A percentile compares a stretch with the other conserved stretches of the same genome.
Evolutionary conservation across 2,888 invertebrate genomes (phyloP).

Genomic region (Euzophera pinguis): DNA sequence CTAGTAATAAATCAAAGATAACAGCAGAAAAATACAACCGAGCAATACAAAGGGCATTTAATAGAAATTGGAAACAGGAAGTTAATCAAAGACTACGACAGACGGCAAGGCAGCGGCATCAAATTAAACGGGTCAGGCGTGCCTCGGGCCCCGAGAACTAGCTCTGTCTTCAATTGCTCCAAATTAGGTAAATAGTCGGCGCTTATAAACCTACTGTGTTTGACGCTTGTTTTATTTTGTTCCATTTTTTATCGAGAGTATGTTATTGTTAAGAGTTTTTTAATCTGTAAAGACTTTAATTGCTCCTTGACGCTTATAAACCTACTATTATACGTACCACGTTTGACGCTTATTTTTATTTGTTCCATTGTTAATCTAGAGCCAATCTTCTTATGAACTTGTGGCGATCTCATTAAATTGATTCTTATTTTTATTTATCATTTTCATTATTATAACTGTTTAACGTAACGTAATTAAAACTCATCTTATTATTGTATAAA

Average conservation of each 20-base stretch:
- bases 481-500: too few species aligned
- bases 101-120: constrained; percentile 44
- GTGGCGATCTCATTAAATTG: too few species aligned
- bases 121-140: constrained; percentile 60
- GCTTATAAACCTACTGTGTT: neutral
- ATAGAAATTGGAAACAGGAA: constrained; percentile 71
- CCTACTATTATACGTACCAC: too few species aligned
- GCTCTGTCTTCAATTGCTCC: constrained; percentile 6
- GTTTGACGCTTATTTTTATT: too few species aligned
- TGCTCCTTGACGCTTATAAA: too few species aligned
- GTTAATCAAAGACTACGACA: constrained; percentile 64
- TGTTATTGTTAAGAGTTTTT: neutral
- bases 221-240: neutral
- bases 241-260: neutral
- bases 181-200: constrained; percentile 11
- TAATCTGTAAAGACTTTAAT: too few species aligned
- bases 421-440: too few species aligned
- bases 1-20: neutral
- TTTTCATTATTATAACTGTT: too few species aligned
- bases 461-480: too few species aligned
- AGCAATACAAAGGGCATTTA: constrained; percentile 45
- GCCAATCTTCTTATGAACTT: too few species aligned
- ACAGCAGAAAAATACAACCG: too few species aligned
- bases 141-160: constrained; percentile 7
- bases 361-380: too few species aligned